Base-by-base conservation (phyloP, 64 coral and sea anemone species). In the Astreopora myriophthalma region DNA sequence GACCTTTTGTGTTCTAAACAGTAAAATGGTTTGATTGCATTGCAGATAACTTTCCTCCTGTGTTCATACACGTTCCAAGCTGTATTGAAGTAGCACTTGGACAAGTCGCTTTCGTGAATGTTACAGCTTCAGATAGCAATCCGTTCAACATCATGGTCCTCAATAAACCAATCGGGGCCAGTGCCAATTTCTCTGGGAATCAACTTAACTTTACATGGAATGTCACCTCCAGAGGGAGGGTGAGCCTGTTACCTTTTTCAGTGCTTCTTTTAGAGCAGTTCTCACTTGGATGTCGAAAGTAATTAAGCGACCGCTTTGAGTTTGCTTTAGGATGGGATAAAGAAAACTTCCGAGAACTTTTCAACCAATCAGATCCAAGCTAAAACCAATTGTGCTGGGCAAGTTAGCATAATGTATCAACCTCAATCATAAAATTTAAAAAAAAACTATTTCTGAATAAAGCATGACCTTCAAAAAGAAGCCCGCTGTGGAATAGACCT, bases 141-240 rank as follows among this genome's bases (percentile, higher is more conserved):
- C 25, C 79, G 2, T 58, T 57, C 34, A 40, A 8, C 0, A 37
- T 83, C 32, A 37, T 22, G 8, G 57, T 83, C 22, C 32, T 64
- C 2, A 64, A 83, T 31, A 63, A 9, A 34, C 79, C 79, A 34
- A 34, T 38, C 58, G 79, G 57, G 12, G 79, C 79, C 2, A 83
- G 1, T 10, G 37, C 65, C 10, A 37, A 0, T 25, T 25, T 20
- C n/a, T 11, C 34, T 19, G 34, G n/a, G 25, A 64, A 39, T 65
- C 57, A 64, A 2, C 52, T 83, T 12, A 83, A 83, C 33, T 83
- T 83, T 39, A 83, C 79, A 38, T 83, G 79, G 79, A 83, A 83
- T 39, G 79, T 83, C 19, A 83, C 79, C 3, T 83, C 79, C 11
- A n/a, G 6, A 25, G 57, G 65, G 9, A 83, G 31, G 57, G 79